Base-by-base conservation (phyloP, 1,140 invertebrate species). In the Drosophila obscura region DNA sequence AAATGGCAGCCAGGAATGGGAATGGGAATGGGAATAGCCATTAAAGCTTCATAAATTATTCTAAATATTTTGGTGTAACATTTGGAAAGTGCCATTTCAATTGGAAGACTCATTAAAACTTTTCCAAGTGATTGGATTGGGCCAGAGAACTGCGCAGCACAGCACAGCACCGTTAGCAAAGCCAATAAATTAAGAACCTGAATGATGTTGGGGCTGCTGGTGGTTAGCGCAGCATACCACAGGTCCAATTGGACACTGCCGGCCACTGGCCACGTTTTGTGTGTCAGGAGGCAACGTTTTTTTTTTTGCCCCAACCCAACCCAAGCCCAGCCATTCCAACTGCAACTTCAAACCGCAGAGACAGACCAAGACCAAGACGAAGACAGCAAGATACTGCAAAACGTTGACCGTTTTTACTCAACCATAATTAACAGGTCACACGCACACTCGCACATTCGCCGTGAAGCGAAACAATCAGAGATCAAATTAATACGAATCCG, bases 351-450 rank as follows among this genome's bases (percentile, higher is more conserved):
- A 45, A 6, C 22, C 50, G n/a, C 59, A 61, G 48, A 52, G n/a
- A 44, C 39, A 15, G 35, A 52, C 43, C 48, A 13, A n/a, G 24
- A 52, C 43, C 48, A 9, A 11, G 24, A 52, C 60, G 39, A 16
- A 15, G 24, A 41, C 51, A 52, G 26, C 53, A 49, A 35, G 28
- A 57, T 46, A 15, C 49, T 39, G 11, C 11, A 11, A 39, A 11
- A 39, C 35, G 45, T 64, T 72, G 83, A 64, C 83, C 71, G 84
- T 60, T 69, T 82, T 64, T 77, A 83, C 50, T 77, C 71, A 71
- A 77, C 58, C 82, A 76, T 88, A 79, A 87, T 88, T 87, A 87
- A 82, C 43, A 76, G 82, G 66, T 87, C 83, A 69, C 83, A 82
- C 83, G 83, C 82, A 85, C 73, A 46, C 52, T n/a, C 35, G 41